Base-by-base conservation (phyloP, 2,113 vertebrate genomes). In the Ranitomeya imitator region DNA sequence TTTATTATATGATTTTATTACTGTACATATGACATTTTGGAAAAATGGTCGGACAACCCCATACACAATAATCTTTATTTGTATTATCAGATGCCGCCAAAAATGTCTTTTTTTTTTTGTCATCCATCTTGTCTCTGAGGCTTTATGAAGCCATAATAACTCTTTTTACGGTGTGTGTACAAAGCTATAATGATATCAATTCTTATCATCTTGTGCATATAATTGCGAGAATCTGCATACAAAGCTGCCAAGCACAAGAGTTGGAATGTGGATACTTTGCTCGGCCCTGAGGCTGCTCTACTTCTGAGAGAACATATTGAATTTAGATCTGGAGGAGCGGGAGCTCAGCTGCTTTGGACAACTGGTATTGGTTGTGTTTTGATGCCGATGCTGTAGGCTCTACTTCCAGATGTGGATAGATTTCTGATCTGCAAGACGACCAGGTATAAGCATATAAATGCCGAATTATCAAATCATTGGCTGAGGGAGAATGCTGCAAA, bases 311-410 rank as follows among this genome's bases (percentile, higher is more conserved):
- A 94, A 93, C 93, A 93, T 93, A 94, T 94, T 93, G 89, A 92
- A 91, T 90, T 89, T 92, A 92, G 92, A 90, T 79, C 87, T 4
- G 87, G 91, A 90, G 90, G 67, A 86, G 92, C 88, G 92, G 91
- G 92, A 90, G 90, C 90, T 94, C 94, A 95, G 93, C 94, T 96
- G 94, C 93, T 90, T 95, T 94, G 93, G 95, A 94, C 92, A 94
- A 91, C 94, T 95, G 95, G 95, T 93, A 94, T 93, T 91, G 93
- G 91, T 93, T 87, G 0, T 91, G 76, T 94, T 92, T 93, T 93
- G 92, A 89, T 94, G 91, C 94, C 94, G 92, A 81, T 93, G 92
- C 93, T 93, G 93, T 93, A 95, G 94, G 93, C 95, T 96, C 94
- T 92, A 92, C 91, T 95, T 93, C 93, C 95, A 96, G 95, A 95